phyloP scores from a whole-genome alignment of 2,113 vertebrate species.

The Poecile atricapillus region DNA sequence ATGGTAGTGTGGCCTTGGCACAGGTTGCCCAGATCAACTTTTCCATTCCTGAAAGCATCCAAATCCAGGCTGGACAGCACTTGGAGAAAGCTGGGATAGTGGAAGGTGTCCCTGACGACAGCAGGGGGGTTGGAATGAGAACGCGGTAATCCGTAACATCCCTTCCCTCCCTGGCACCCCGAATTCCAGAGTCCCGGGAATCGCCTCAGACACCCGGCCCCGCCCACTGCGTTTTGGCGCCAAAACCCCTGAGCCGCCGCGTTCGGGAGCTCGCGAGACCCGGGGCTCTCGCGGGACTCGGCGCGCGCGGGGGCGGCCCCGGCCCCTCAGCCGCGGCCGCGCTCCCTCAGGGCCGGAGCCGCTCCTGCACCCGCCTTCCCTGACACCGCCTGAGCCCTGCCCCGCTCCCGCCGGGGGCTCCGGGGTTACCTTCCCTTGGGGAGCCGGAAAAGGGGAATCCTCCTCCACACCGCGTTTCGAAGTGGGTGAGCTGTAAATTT shows the following conservation, averaged over 20 bases:
- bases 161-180: no score
- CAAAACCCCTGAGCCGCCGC: background rate
- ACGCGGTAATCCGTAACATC: accelerated
- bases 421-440: no score
- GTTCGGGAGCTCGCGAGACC: background rate
- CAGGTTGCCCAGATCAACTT: background rate
- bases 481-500: background rate
- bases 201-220: background rate
- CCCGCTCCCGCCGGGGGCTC: no score
- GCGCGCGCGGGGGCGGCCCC: background rate
- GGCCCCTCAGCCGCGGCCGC: background rate
- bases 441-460: background rate
- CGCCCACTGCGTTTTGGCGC: background rate
- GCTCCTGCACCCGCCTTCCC: accelerated
- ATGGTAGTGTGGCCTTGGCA: background rate
- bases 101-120: background rate
- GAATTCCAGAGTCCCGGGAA: accelerated
- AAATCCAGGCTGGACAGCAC: background rate
- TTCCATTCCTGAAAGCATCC: background rate
- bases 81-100: background rate
- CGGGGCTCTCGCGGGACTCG: background rate
- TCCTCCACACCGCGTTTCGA: background rate
- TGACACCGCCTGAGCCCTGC: accelerated
- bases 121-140: background rate
- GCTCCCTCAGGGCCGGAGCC: background rate